Percentiles rank a stretch among this genome's conserved stretches.
phyloP scores from a whole-genome alignment of 1,140 invertebrate genomes.

The Augochlora pura region DNA sequence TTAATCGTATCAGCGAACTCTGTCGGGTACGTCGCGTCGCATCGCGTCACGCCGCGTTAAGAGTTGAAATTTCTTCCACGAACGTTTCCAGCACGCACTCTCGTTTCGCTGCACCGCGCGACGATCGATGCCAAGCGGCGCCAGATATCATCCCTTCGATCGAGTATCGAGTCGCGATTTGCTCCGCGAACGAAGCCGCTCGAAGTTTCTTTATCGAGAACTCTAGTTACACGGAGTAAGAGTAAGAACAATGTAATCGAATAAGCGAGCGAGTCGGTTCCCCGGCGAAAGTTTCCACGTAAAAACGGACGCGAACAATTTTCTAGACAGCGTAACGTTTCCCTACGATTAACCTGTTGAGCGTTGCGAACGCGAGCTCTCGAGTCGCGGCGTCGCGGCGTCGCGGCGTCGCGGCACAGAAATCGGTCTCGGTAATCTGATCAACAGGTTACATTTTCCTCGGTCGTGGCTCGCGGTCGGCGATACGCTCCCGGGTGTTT shows the following conservation, averaged over 20 bases:
- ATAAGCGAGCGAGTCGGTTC: neutral
- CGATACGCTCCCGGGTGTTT: neutral
- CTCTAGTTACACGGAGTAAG: neutral
- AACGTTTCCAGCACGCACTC: too few relatives aligned
- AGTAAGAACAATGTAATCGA: neutral
- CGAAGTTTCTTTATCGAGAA: too few relatives aligned
- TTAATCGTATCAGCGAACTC: slow-evolving; percentile 8
- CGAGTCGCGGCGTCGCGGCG: slow-evolving; percentile 16
- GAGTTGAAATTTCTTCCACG: too few relatives aligned
- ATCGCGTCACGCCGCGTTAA: neutral
- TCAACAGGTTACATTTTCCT: slow-evolving; percentile 56
- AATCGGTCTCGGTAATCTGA: slow-evolving; percentile 54
- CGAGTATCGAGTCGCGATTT: too few relatives aligned
- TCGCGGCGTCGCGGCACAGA: slow-evolving; percentile 13
- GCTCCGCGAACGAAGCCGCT: too few relatives aligned
- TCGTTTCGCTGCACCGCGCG: too few relatives aligned
- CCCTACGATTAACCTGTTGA: slow-evolving; percentile 60
- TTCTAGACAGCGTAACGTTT: slow-evolving; percentile 33
- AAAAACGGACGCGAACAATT: slow-evolving; percentile 23
- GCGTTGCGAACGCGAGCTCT: slow-evolving; percentile 42
- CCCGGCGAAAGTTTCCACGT: slow-evolving; percentile 1
- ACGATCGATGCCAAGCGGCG: too few relatives aligned
- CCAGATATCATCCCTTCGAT: too few relatives aligned
- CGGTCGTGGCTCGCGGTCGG: slow-evolving; percentile 4
- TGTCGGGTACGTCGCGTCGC: neutral